These are phyloP conservation scores for Bombus fervidus DNA, from an alignment of 1,140 invertebrate species.

Conservation along the genomic window DNA sequence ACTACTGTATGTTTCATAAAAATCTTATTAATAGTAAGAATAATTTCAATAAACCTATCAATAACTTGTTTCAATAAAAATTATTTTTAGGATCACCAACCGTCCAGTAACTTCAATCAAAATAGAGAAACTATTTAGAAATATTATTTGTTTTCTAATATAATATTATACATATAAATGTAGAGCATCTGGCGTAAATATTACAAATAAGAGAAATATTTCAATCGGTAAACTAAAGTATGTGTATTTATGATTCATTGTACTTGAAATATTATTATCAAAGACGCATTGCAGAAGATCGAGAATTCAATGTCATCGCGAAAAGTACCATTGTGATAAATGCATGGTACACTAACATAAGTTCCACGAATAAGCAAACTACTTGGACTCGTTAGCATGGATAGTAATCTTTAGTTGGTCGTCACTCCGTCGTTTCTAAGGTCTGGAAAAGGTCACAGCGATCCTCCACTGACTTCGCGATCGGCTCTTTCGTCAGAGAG, in stretches of 20 bases:
- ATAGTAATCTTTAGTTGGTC: conserved; percentile 19
- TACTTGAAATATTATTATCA: not conserved
- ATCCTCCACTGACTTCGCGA: conserved; percentile 29
- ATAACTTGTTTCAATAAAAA: too few relatives aligned
- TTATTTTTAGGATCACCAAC: too few relatives aligned
- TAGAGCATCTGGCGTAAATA: too few relatives aligned
- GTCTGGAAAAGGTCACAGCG: conserved; percentile 37
- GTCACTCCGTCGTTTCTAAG: conserved; percentile 40
- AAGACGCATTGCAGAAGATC: not conserved
- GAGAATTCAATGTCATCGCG: conserved; percentile 5
- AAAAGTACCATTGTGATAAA: not conserved
- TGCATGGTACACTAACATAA: not conserved
- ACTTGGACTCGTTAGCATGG: conserved; percentile 15
- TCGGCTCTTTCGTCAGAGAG: conserved; percentile 28
- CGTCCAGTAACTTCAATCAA: too few relatives aligned
- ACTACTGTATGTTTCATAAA: too few relatives aligned
- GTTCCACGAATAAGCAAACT: not conserved
- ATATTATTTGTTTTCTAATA: too few relatives aligned
- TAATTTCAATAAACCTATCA: too few relatives aligned
- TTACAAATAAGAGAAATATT: too few relatives aligned
- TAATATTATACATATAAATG: too few relatives aligned
- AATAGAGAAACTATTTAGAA: too few relatives aligned
- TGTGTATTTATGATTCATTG: not conserved
- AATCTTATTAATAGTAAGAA: too few relatives aligned
- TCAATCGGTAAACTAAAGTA: too few relatives aligned